Evolutionary conservation across 2,113 vertebrate genomes (phyloP).

Genomic region (Hippocampus barbouri): DNA sequence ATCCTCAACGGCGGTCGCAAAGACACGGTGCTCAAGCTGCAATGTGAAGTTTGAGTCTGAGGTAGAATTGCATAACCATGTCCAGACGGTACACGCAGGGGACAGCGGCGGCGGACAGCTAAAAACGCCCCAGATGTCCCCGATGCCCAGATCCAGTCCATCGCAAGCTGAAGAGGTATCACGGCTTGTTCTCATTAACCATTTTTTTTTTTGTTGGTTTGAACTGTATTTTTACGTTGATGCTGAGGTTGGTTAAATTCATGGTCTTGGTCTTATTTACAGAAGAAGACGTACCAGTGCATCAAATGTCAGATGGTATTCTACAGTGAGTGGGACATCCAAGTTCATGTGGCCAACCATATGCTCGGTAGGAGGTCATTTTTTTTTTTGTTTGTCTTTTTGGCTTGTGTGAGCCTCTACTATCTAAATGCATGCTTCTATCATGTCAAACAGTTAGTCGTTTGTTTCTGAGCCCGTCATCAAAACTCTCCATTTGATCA

Average conservation of each 20-base stretch:
- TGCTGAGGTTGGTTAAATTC: not conserved
- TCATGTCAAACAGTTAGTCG: slow-evolving; percentile 20
- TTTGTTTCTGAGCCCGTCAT: slow-evolving; percentile 8
- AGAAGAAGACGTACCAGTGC: slow-evolving; percentile 99
- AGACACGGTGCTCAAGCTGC: slow-evolving; percentile 95
- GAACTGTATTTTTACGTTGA: not conserved
- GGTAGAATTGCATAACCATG: slow-evolving; percentile 90
- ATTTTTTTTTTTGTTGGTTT: not conserved
- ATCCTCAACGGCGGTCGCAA: slow-evolving; percentile 67
- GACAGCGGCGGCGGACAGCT: slow-evolving; percentile 84
- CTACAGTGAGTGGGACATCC: slow-evolving; percentile 99
- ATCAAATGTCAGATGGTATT: slow-evolving; percentile 99
- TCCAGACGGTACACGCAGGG: slow-evolving; percentile 85
- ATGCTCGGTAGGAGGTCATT: slow-evolving; percentile 92
- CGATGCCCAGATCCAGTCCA: slow-evolving; percentile 94
- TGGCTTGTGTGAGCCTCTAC: slow-evolving; percentile 14
- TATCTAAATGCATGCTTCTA: slow-evolving; percentile 4
- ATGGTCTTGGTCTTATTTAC: slow-evolving; percentile 54
- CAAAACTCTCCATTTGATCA: slow-evolving; percentile 2
- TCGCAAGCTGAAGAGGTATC: slow-evolving; percentile 95
- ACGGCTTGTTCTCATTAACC: too few relatives aligned
- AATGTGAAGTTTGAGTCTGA: slow-evolving; percentile 98
- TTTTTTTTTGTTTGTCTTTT: not conserved
- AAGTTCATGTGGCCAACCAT: slow-evolving; percentile 99
- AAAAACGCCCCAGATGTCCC: slow-evolving; percentile 94